Evolutionary conservation across 2,797 vertebrate genomes (phyloP).

Genomic region (Spinus olivaceus): DNA sequence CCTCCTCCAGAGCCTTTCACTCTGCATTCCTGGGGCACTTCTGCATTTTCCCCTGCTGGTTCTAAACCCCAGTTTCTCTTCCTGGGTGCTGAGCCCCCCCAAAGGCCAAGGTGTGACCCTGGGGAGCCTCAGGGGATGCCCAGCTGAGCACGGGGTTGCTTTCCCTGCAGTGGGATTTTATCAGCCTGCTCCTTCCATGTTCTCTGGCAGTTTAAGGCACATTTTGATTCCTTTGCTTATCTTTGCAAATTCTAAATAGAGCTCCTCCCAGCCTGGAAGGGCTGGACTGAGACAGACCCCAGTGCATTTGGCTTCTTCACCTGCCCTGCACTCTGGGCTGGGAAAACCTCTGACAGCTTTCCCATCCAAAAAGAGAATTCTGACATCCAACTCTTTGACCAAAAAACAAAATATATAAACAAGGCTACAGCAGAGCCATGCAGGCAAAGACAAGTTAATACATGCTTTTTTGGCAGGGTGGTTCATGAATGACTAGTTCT

Average conservation of each 20-base stretch:
- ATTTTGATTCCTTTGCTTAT: background rate
- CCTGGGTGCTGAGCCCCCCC: background rate
- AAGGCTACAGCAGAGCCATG: background rate
- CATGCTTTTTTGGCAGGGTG: background rate
- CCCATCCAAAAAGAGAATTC: background rate
- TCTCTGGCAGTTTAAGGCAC: background rate
- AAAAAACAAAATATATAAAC: background rate
- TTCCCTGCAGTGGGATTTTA: background rate
- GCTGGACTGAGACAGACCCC: background rate
- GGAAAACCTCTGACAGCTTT: background rate
- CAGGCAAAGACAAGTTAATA: background rate
- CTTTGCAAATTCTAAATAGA: background rate
- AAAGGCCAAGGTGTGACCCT: background rate
- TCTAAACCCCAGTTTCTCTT: background rate
- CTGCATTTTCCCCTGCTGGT: background rate
- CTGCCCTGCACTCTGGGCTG: background rate
- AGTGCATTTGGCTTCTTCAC: background rate
- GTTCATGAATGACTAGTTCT: background rate
- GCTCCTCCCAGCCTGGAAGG: background rate
- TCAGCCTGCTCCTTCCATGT: background rate
- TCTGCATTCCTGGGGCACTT: background rate
- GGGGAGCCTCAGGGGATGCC: background rate
- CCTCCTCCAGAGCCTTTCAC: background rate
- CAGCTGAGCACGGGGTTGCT: background rate
- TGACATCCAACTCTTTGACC: background rate